Conservation (phyloP, 2,797 vertebrate genomes). For the Spatula clypeata region DNA sequence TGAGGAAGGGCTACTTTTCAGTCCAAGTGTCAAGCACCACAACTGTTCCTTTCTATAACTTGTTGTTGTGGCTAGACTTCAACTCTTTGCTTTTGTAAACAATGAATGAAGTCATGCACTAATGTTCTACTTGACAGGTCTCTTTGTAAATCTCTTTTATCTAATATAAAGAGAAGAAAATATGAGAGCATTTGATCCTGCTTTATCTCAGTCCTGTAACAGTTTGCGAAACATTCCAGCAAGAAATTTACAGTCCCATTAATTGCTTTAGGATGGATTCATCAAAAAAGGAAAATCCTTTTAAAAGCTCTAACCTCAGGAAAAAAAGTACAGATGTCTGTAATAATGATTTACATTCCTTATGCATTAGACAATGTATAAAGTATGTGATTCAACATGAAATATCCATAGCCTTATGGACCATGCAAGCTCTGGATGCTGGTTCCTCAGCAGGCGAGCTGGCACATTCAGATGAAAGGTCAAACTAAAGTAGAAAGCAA, state of each 20-base stretch:
- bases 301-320: constrained; percentile 50
- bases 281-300: background rate
- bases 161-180: background rate
- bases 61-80: background rate
- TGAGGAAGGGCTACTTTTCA: background rate
- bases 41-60: background rate
- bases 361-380: constrained; percentile 25
- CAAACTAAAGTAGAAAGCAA: constrained; percentile 59
- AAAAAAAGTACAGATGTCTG: constrained; percentile 41
- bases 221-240: background rate
- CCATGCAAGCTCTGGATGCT: background rate
- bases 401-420: constrained; percentile 38
- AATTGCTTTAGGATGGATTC: background rate
- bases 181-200: background rate
- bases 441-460: constrained; percentile 45
- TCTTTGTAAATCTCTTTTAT: background rate
- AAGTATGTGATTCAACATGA: constrained; percentile 47
- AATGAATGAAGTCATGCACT: background rate
- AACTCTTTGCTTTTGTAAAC: constrained; percentile 1
- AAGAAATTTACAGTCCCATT: constrained; percentile 5
- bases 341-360: constrained; percentile 39
- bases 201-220: background rate
- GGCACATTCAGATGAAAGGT: constrained; percentile 59
- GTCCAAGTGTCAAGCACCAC: background rate
- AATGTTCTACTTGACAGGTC: background rate